These are phyloP conservation scores for Rhopalosiphum maidis DNA, from an alignment of 1,140 invertebrate genomes.

Conservation along the genomic window DNA sequence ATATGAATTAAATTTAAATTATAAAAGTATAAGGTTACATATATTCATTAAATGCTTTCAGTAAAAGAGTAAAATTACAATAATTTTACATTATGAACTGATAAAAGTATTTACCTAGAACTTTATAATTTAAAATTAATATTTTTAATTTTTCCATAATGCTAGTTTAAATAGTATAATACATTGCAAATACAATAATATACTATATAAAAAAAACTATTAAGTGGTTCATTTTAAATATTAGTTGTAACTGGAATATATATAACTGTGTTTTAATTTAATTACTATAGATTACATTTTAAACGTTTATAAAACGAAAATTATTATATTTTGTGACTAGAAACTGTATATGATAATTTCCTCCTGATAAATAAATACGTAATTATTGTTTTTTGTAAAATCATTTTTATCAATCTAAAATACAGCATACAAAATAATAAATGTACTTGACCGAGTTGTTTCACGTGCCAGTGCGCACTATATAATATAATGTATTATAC, in stretches of 20 bases:
- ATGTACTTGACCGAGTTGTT: neutral
- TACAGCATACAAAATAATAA: neutral
- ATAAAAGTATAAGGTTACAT: neutral
- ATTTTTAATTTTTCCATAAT: neutral
- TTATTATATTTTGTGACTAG: neutral
- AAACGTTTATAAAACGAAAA: neutral
- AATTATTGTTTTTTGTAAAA: neutral
- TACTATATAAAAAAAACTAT: neutral
- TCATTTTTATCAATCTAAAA: neutral
- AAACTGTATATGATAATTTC: neutral
- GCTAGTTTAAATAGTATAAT: neutral
- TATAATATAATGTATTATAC: neutral
- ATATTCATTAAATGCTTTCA: neutral
- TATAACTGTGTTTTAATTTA: neutral
- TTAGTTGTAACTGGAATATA: neutral
- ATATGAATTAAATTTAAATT: slow-evolving; percentile 6
- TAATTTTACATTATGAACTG: neutral
- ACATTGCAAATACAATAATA: neutral
- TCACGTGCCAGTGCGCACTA: neutral
- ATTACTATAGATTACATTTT: neutral
- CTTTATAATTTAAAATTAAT: neutral
- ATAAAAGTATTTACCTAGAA: neutral
- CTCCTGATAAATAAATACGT: neutral
- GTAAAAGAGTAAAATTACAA: neutral
- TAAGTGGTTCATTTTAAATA: neutral